Evolutionary conservation across 2,797 vertebrate genomes (phyloP).

Genomic region (Xiphorhynchus erythropygius): DNA sequence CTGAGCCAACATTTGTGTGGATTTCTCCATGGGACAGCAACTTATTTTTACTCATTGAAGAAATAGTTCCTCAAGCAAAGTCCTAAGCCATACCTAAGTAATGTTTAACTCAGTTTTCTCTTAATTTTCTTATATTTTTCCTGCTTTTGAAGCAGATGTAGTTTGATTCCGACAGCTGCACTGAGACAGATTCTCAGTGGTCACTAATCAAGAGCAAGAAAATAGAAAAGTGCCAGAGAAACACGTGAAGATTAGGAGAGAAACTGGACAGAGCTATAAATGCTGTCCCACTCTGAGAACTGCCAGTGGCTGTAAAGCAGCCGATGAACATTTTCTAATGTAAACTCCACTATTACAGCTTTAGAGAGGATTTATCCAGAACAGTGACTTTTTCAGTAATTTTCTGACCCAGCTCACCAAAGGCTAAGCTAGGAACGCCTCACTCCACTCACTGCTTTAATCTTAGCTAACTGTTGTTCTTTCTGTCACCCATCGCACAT

Average conservation of each 20-base stretch:
- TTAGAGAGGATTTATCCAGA: neutral
- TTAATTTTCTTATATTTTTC: neutral
- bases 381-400: neutral
- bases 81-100: neutral
- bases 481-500: neutral
- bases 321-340: neutral
- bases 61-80: neutral
- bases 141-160: neutral
- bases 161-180: conserved; percentile 18
- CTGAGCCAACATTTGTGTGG: neutral
- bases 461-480: neutral
- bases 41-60: neutral
- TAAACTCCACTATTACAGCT: neutral
- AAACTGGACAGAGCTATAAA: neutral
- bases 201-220: conserved; percentile 3
- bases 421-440: neutral
- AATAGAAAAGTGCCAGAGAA: conserved; percentile 10
- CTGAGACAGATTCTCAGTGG: neutral
- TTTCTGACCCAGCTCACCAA: neutral
- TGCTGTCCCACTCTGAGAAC: neutral
- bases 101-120: neutral
- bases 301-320: neutral
- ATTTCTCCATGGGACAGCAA: neutral
- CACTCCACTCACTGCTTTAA: neutral
- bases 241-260: neutral